These are phyloP conservation scores for Meandrina meandrites DNA, from an alignment of 92 coral and sea anemone species.

Conservation along the genomic window DNA sequence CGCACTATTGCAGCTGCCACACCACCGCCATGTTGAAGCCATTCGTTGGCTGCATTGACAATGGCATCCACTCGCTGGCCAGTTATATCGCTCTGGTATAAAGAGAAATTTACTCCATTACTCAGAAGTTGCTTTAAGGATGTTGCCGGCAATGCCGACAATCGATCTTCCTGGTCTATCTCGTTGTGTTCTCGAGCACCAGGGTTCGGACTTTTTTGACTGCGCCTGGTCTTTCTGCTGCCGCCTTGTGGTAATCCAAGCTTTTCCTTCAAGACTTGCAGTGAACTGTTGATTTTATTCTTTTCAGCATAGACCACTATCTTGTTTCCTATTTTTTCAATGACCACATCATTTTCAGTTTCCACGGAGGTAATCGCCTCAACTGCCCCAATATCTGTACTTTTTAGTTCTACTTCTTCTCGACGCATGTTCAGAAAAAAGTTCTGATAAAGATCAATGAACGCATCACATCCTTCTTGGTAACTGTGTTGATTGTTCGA, in stretches of 20 bases:
- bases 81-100: conserved; percentile 76
- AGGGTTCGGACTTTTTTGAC: neutral
- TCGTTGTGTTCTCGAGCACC: neutral
- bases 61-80: conserved; percentile 63
- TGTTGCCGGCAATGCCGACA: neutral
- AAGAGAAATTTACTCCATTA: conserved; percentile 41
- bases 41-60: conserved; percentile 77
- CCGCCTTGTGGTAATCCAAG: neutral
- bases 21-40: conserved; percentile 60
- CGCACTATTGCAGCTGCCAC: conserved; percentile 80
- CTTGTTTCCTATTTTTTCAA: conserved; percentile 23
- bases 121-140: neutral
- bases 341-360: conserved; percentile 18
- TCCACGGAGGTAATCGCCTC: conserved; percentile 9
- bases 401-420: conserved; percentile 4
- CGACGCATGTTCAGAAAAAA: conserved; percentile 24
- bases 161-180: neutral
- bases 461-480: conserved; percentile 41
- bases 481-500: neutral
- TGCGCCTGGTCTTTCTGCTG: conserved; percentile 2
- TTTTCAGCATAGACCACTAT: conserved; percentile 32
- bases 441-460: conserved; percentile 44
- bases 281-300: neutral
- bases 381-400: neutral
- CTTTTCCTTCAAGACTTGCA: neutral